These are phyloP conservation scores for Aphodius granarius DNA, from an alignment of 2,888 invertebrate species.

Conservation along the genomic window DNA sequence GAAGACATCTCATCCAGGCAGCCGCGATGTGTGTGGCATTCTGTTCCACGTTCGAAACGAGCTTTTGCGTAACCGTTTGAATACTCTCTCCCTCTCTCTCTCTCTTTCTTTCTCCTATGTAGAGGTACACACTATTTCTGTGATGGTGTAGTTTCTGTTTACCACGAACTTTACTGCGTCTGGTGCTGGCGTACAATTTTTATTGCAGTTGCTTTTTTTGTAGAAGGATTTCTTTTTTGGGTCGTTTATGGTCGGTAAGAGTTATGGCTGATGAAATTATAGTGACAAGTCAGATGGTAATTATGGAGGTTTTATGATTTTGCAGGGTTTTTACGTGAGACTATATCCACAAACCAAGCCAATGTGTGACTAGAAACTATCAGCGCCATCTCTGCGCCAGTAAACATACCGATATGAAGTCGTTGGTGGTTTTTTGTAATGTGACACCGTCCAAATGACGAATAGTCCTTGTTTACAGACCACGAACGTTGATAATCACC, in stretches of 20 bases:
- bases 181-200: background rate
- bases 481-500: slow-evolving; percentile 17
- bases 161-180: background rate
- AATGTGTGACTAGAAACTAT: too few relatives aligned
- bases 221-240: background rate
- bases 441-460: background rate
- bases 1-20: slow-evolving; percentile 54
- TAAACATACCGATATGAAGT: background rate
- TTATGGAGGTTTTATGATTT: background rate
- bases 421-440: background rate
- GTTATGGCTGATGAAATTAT: background rate
- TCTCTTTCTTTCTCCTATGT: background rate
- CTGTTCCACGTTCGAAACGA: slow-evolving; percentile 45
- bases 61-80: slow-evolving; percentile 29
- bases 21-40: slow-evolving; percentile 55
- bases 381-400: too few relatives aligned
- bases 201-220: background rate
- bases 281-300: background rate
- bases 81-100: background rate
- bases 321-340: too few relatives aligned
- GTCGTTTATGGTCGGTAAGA: background rate
- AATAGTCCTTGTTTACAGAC: background rate
- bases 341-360: too few relatives aligned
- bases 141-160: background rate
- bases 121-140: background rate